Evolutionary conservation across 2,888 invertebrate genomes (phyloP).

Genomic region (Meliscaeva auricollis): DNA sequence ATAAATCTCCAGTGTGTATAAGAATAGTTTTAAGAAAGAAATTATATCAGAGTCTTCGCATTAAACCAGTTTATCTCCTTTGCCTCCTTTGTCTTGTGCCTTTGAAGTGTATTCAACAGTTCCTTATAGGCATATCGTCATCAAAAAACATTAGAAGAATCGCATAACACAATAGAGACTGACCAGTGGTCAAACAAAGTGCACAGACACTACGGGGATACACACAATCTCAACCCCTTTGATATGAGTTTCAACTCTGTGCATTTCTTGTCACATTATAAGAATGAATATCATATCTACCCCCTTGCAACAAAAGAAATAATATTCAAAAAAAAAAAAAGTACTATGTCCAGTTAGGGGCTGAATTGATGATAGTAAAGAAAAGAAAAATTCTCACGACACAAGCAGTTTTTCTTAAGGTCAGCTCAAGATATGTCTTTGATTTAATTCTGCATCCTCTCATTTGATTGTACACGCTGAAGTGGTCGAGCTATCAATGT

Average conservation of each 20-base stretch:
- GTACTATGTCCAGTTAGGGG: no score
- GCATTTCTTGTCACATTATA: not conserved
- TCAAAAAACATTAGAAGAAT: conserved; percentile 1
- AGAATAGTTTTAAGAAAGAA: not conserved
- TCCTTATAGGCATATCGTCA: not conserved
- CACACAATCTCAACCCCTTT: conserved; percentile 36
- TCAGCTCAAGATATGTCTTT: no score
- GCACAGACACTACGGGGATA: conserved; percentile 28
- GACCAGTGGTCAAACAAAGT: conserved; percentile 53
- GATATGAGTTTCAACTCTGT: conserved; percentile 12
- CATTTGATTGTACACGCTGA: no score
- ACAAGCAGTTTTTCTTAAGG: no score
- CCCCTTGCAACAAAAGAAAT: conserved; percentile 16
- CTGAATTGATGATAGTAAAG: no score
- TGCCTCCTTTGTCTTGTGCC: conserved; percentile 43
- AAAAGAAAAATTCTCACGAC: no score
- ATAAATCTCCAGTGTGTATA: not conserved
- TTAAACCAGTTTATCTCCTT: conserved; percentile 60
- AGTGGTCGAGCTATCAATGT: no score
- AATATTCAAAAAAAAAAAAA: not conserved
- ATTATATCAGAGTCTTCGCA: not conserved
- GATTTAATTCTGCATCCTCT: no score
- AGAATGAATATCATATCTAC: not conserved
- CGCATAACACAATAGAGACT: not conserved
- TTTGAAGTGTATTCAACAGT: conserved; percentile 55